Base-by-base conservation (phyloP, 2,113 vertebrate genomes). In the Sander lucioperca region DNA sequence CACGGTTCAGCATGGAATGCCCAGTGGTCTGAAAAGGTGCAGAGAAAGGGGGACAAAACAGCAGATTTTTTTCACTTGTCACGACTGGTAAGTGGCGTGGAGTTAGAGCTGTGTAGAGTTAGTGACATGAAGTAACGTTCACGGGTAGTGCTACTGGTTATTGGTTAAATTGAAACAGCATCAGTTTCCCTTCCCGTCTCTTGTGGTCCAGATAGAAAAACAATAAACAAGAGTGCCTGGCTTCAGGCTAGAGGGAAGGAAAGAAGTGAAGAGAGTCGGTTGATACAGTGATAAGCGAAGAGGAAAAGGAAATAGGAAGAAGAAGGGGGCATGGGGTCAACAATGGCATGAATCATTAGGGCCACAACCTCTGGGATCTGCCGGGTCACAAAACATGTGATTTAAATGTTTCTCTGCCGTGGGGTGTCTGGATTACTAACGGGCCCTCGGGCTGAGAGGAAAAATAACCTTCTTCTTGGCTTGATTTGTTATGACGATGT, bases 251-350 rank as follows among this genome's bases (percentile, higher is more conserved):
- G 13, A 51, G 23, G 7, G 2, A 39, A 66, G 66, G 74, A 65
- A 43, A 57, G 62, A 27, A 13, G 51, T 56, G 23, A 71, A 86
- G 88, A 79, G 47, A 43, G 61, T 13, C 4, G 2, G 27, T 2
- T 48, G 18, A 62, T 39, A 25, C 0, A 10, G 48, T 27, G 65
- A 79, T 53, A 72, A 64, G 72, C 4, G 43, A 45, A 36, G 19
- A 68, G 50, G 54, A 69, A 43, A 69, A 58, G 69, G 48, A 58
- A 74, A 57, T 15, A 51, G 68, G 77, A 86, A 74, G 94, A 79
- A 25, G 92, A 91, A 83, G 88, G 90, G 88, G 74, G 25, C 61
- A 69, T 16, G 71, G 71, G 61, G 57, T 81, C 77, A 88, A 80
- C 27, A 69, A 45, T 43, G 78, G 43, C 66, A 33, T 87, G 70